phyloP scores from a whole-genome alignment of 2,888 invertebrate species.

The Hypselothyrea guttata region DNA sequence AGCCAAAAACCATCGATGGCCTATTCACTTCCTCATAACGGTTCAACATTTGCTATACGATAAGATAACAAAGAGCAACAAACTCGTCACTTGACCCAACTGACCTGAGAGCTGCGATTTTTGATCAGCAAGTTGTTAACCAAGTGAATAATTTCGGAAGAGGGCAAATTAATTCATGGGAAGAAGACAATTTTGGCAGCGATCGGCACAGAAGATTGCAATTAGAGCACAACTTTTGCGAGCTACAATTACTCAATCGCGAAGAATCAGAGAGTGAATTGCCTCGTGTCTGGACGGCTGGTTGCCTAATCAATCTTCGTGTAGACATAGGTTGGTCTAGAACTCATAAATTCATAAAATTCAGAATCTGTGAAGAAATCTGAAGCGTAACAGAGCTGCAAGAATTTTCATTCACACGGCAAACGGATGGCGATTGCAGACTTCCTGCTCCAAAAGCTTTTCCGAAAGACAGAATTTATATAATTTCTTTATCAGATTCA shows the following conservation, averaged over 20 bases:
- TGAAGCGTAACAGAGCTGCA: slow-evolving; percentile 18
- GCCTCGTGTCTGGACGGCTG: slow-evolving; percentile 26
- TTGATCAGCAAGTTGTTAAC: slow-evolving; percentile 8
- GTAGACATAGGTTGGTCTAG: slow-evolving; percentile 20
- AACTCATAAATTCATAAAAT: not conserved
- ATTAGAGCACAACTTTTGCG: slow-evolving; percentile 57
- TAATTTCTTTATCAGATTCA: slow-evolving; percentile 69
- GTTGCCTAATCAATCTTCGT: slow-evolving; percentile 53
- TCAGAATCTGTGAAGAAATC: not conserved
- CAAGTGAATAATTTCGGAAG: slow-evolving; percentile 20
- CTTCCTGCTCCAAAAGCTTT: slow-evolving; percentile 64
- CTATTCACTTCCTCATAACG: slow-evolving; percentile 58
- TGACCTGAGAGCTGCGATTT: slow-evolving; percentile 26
- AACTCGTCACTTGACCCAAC: slow-evolving; percentile 37
- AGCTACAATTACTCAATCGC: slow-evolving; percentile 57
- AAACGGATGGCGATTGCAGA: slow-evolving; percentile 61
- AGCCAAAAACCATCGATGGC: slow-evolving; percentile 25
- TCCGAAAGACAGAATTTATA: slow-evolving; percentile 66
- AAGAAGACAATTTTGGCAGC: slow-evolving; percentile 54
- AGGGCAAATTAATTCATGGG: slow-evolving; percentile 41
- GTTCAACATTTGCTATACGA: slow-evolving; percentile 21
- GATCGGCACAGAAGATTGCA: slow-evolving; percentile 57
- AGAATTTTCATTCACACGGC: slow-evolving; percentile 59
- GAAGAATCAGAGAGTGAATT: not conserved
- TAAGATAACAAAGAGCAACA: slow-evolving; percentile 58